phyloP scores from a whole-genome alignment of 2,797 vertebrate genomes.

The Eulemur mongoz region DNA sequence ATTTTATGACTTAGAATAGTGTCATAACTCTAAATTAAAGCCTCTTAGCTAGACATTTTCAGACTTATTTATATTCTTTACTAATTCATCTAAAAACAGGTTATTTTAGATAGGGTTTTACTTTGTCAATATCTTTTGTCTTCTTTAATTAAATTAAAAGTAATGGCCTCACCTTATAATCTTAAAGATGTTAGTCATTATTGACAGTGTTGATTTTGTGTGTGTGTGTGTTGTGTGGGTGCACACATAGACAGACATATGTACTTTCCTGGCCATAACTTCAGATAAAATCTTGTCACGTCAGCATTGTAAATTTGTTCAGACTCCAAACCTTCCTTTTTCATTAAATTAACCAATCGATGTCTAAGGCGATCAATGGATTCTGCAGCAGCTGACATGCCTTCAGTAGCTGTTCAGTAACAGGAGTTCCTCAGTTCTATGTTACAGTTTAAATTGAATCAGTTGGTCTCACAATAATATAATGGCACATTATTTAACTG shows the following conservation, averaged over 20 bases:
- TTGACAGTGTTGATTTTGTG: background rate
- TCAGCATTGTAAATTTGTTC: slow-evolving; percentile 73
- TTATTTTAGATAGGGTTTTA: background rate
- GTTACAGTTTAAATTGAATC: slow-evolving; percentile 74
- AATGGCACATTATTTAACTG: background rate
- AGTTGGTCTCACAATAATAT: slow-evolving; percentile 35
- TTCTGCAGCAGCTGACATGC: slow-evolving; percentile 59
- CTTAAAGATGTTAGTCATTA: background rate
- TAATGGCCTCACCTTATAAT: background rate
- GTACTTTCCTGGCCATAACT: slow-evolving; percentile 42
- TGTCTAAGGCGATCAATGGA: slow-evolving; percentile 75
- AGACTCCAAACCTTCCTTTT: slow-evolving; percentile 67
- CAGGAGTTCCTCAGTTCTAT: slow-evolving; percentile 66
- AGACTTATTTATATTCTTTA: background rate
- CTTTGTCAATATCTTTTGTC: background rate
- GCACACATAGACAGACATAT: accelerated
- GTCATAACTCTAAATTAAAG: background rate
- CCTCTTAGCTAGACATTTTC: background rate
- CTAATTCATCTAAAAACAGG: background rate
- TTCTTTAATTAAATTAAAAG: slow-evolving; percentile 5
- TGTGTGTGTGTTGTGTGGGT: background rate
- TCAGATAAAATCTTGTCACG: slow-evolving; percentile 63
- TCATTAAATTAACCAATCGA: slow-evolving; percentile 80
- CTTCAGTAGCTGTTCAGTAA: slow-evolving; percentile 58
- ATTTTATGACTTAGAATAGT: background rate